phyloP scores from a whole-genome alignment of 1,140 invertebrate species.

The Spodoptera litura region DNA sequence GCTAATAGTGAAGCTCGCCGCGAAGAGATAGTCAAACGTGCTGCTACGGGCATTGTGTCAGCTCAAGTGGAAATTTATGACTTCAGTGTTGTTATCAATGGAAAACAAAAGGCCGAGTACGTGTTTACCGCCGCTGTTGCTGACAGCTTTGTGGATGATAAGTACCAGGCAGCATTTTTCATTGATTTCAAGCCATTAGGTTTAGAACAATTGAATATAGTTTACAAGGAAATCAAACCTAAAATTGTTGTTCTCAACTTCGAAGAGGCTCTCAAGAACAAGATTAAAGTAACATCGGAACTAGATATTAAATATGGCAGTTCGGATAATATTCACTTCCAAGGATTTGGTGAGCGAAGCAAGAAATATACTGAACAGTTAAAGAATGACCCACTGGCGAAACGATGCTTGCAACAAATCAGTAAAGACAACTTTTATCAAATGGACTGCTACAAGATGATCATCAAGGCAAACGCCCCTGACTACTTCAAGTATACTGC shows the following conservation, averaged over 20 bases:
- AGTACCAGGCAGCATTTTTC: constrained; percentile 80
- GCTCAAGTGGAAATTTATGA: constrained; percentile 83
- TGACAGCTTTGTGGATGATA: constrained; percentile 85
- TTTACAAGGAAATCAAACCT: constrained; percentile 74
- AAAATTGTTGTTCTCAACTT: constrained; percentile 84
- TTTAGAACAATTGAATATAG: constrained; percentile 76
- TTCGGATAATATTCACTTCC: constrained; percentile 77
- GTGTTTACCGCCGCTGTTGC: constrained; percentile 83
- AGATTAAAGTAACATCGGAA: constrained; percentile 82
- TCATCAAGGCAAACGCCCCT: constrained; percentile 78
- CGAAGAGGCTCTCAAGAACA: constrained; percentile 81
- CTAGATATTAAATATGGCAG: constrained; percentile 83
- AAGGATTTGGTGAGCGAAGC: constrained; percentile 81
- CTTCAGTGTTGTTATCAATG: constrained; percentile 82
- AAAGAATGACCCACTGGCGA: constrained; percentile 67
- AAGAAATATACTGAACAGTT: constrained; percentile 83
- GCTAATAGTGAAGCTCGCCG: constrained; percentile 80
- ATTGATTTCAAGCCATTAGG: constrained; percentile 59
- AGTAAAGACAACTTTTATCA: constrained; percentile 85
- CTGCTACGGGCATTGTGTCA: constrained; percentile 82
- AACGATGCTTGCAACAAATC: constrained; percentile 85
- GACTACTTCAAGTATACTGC: constrained; percentile 81
- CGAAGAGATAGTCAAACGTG: constrained; percentile 84
- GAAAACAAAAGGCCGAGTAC: constrained; percentile 80
- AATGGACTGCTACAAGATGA: constrained; percentile 86